Conservation (phyloP, 2,113 vertebrate genomes). For the Vireo altiloquus region DNA sequence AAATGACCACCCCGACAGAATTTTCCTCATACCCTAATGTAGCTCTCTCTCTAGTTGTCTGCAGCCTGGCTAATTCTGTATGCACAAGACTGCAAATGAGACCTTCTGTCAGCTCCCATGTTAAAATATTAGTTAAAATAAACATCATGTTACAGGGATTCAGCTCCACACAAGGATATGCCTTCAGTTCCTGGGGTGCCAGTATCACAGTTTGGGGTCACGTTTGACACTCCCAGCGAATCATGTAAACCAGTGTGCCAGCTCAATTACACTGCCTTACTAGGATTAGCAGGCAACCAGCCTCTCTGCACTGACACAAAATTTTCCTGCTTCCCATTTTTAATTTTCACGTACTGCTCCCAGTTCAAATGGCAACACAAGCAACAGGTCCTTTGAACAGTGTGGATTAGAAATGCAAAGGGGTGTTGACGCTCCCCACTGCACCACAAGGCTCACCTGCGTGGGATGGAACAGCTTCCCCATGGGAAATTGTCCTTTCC, state of each 20-base stretch:
- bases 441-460: background rate
- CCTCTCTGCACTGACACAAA: background rate
- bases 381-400: background rate
- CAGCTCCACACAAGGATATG: background rate
- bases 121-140: background rate
- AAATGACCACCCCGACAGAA: background rate
- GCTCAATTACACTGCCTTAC: background rate
- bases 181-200: background rate
- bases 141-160: background rate
- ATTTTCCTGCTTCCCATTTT: background rate
- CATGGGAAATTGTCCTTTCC: background rate
- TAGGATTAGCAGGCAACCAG: background rate
- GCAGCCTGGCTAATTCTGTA: background rate
- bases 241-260: background rate
- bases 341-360: background rate
- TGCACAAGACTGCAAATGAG: background rate
- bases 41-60: background rate
- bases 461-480: background rate
- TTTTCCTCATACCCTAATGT: background rate
- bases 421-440: background rate
- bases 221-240: accelerated
- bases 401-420: background rate
- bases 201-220: background rate
- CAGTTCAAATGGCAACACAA: accelerated
- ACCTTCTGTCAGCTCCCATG: background rate